A percentile compares a stretch with the other conserved stretches of the same genome.
Evolutionary conservation across 2,888 invertebrate species (phyloP).

Genomic region (Papilio gigon): DNA sequence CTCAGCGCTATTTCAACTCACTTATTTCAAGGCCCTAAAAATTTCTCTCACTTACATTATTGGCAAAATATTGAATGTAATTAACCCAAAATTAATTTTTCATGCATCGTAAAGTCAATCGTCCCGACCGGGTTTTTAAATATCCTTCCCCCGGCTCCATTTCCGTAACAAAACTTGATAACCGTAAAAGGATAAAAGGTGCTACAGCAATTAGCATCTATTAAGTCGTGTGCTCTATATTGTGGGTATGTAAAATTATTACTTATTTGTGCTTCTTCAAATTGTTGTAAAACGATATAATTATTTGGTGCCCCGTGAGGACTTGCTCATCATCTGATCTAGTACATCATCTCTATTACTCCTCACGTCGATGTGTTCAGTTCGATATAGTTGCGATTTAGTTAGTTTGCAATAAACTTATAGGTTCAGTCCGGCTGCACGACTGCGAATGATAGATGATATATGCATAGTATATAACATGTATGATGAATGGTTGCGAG

Average conservation of each 20-base stretch:
- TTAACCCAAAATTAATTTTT: not conserved
- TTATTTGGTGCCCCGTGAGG: not conserved
- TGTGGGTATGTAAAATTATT: not conserved
- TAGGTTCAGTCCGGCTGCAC: slow-evolving; percentile 37
- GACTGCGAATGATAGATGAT: slow-evolving; percentile 13
- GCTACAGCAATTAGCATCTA: slow-evolving; percentile 18
- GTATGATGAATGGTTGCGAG: not conserved
- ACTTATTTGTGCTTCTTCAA: not conserved
- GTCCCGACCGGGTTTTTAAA: not conserved
- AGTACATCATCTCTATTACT: not conserved
- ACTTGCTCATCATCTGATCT: too few relatives aligned
- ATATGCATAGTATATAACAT: not conserved
- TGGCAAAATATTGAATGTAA: not conserved
- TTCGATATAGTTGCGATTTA: slow-evolving; percentile 26
- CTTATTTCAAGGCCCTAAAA: not conserved
- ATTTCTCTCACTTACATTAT: not conserved
- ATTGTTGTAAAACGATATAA: not conserved
- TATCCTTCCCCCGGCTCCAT: not conserved
- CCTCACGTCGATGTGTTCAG: slow-evolving; percentile 6
- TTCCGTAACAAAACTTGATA: slow-evolving; percentile 10
- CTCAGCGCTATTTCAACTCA: not conserved
- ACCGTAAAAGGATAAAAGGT: slow-evolving; percentile 20
- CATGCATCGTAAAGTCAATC: not conserved
- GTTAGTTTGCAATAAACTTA: slow-evolving; percentile 37
- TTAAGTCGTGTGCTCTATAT: not conserved